Conservation (phyloP, 2,797 vertebrate species). For the Tokudaia tokunoshimensis region DNA sequence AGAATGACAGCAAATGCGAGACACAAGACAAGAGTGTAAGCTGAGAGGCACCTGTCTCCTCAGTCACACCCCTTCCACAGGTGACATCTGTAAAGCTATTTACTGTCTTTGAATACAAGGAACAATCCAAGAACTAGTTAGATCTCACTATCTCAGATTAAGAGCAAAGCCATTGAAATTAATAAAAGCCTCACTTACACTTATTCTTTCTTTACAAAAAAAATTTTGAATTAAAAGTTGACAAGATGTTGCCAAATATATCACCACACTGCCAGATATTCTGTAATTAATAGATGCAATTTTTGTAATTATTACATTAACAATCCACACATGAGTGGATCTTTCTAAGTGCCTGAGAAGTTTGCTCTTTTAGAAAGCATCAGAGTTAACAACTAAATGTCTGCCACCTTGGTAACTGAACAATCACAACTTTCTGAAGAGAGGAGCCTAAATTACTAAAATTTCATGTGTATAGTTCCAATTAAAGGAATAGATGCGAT, state of each 20-base stretch:
- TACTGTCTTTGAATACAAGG: slow-evolving; percentile 38
- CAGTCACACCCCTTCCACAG: neutral
- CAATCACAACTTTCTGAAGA: slow-evolving; percentile 60
- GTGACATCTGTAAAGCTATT: neutral
- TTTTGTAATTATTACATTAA: slow-evolving; percentile 78
- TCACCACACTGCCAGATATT: slow-evolving; percentile 78
- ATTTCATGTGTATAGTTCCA: slow-evolving; percentile 47
- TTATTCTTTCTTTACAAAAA: slow-evolving; percentile 68
- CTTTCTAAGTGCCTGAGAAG: slow-evolving; percentile 60
- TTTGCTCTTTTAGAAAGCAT: slow-evolving; percentile 67
- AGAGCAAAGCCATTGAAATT: slow-evolving; percentile 69
- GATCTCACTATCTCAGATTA: slow-evolving; percentile 69
- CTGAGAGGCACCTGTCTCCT: neutral
- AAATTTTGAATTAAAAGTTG: slow-evolving; percentile 79
- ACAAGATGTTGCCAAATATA: slow-evolving; percentile 82
- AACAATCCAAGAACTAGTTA: slow-evolving; percentile 45
- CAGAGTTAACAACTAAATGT: slow-evolving; percentile 56
- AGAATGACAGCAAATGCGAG: slow-evolving; percentile 6
- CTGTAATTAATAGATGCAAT: slow-evolving; percentile 78
- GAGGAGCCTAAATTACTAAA: slow-evolving; percentile 59
- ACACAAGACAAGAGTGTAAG: too few species aligned
- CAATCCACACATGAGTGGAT: slow-evolving; percentile 69
- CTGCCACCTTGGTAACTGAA: slow-evolving; percentile 62
- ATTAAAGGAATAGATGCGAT: slow-evolving; percentile 45
- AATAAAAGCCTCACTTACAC: slow-evolving; percentile 73